A percentile compares a stretch with the other conserved stretches of the same genome.
Evolutionary conservation across 2,113 vertebrate species (phyloP).

Genomic region (Zosterops borbonicus): DNA sequence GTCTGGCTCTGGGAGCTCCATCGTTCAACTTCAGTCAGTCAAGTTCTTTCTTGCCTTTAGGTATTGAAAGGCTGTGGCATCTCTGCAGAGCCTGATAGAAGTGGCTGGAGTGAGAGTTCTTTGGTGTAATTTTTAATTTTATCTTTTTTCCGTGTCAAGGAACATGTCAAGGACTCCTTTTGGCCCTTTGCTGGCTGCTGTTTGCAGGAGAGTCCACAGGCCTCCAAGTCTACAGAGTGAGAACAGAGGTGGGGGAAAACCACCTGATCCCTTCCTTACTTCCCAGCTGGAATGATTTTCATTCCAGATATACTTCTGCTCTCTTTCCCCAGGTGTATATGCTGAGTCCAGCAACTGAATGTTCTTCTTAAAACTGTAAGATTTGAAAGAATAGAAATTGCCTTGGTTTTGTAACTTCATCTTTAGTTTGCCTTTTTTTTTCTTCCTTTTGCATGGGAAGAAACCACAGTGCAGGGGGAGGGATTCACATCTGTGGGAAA

Average conservation of each 20-base stretch:
- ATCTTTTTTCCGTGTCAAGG: background rate
- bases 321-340: background rate
- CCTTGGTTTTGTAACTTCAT: background rate
- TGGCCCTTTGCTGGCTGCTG: background rate
- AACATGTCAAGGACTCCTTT: background rate
- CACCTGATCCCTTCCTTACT: background rate
- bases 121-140: background rate
- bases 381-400: background rate
- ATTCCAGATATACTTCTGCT: background rate
- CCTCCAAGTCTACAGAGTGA: background rate
- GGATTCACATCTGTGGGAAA: background rate
- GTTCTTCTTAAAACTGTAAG: background rate
- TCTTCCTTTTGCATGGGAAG: background rate
- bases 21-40: background rate
- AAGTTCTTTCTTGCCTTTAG: background rate
- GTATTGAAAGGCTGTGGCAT: background rate
- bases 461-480: background rate
- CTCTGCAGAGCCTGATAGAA: background rate
- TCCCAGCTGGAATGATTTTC: background rate
- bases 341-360: background rate
- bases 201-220: background rate
- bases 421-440: background rate
- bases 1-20: background rate
- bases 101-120: background rate
- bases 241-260: background rate